Base-by-base conservation (phyloP, 1,140 invertebrate genomes). In the Pectinophora gossypiella region DNA sequence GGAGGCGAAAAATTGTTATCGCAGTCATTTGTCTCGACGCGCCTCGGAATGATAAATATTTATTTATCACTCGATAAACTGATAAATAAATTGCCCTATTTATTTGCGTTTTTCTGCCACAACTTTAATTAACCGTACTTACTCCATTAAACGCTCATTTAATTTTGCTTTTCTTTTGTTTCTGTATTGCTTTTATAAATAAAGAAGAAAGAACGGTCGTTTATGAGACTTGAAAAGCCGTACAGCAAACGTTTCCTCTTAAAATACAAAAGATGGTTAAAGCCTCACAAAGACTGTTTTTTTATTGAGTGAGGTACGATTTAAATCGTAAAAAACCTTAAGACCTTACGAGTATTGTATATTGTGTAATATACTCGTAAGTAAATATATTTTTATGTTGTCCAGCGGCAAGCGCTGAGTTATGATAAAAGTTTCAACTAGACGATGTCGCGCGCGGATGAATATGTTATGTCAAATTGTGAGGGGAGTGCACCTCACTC, bases 51-150 rank as follows among this genome's bases (percentile, higher is more conserved):
- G 21, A n/a, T 32, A 32, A 10, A 38, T 15, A 48, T 19, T 54
- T 48, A 48, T 48, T 27, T 38, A 55, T 36, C 20, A 27, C 19
- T 45, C 48, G 48, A 36, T 38, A n/a, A n/a, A 23, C 22, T 27
- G 40, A 53, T 58, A 52, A 58, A 58, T 36, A 57, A 57, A 57
- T 57, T 35, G 55, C 36, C 9, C 23, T 35, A 15, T 43, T 57
- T 44, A 23, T 57, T 48, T 46, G 5, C 5, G 5, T 27, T 27
- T 27, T 12, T 27, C 23, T 27, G 23, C 12, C 23, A 5, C 23
- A 27, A 27, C 23, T 27, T 57, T 48, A 40, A 57, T 57, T 51
- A 55, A 49, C 45, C 15, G 42, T 19, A 57, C 32, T 45, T 45
- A 35, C 49, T 55, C 19, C 44, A 36, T 48, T 42, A 18, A 0